Evolutionary conservation across 2,888 invertebrate species (phyloP).

Genomic region (Agrochola lota): DNA sequence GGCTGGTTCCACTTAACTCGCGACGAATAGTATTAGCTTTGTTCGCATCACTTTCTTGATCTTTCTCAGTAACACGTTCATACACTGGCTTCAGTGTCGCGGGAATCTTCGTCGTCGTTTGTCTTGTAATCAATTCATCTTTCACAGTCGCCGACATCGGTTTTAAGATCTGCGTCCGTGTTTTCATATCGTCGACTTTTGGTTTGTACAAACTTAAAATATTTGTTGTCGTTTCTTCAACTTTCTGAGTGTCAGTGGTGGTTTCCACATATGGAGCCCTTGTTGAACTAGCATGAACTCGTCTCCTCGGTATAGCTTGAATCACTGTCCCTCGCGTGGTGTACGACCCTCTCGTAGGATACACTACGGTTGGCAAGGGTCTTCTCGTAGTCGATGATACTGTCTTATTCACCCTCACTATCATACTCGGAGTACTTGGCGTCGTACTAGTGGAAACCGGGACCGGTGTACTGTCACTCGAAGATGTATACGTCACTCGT

Average conservation of each 20-base stretch:
- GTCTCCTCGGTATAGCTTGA: constrained; percentile 91
- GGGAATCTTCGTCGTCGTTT: constrained; percentile 83
- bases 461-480: constrained; percentile 87
- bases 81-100: constrained; percentile 89
- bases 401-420: constrained; percentile 87
- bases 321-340: constrained; percentile 91
- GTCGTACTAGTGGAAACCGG: constrained; percentile 81
- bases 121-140: constrained; percentile 84
- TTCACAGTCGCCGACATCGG: constrained; percentile 78
- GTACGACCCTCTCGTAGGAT: constrained; percentile 89
- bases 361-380: constrained; percentile 87
- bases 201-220: constrained; percentile 81
- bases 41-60: constrained; percentile 79
- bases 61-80: constrained; percentile 87
- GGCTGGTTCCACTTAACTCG: constrained; percentile 91
- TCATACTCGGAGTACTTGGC: constrained; percentile 84
- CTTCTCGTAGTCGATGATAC: constrained; percentile 90
- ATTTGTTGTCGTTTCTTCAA: constrained; percentile 80
- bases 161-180: constrained; percentile 82
- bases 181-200: constrained; percentile 80
- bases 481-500: constrained; percentile 93
- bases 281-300: constrained; percentile 80
- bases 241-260: constrained; percentile 70
- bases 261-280: constrained; percentile 80
- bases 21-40: constrained; percentile 91